Conservation (phyloP, 2,113 vertebrate species). For the Peromyscus californicus region DNA sequence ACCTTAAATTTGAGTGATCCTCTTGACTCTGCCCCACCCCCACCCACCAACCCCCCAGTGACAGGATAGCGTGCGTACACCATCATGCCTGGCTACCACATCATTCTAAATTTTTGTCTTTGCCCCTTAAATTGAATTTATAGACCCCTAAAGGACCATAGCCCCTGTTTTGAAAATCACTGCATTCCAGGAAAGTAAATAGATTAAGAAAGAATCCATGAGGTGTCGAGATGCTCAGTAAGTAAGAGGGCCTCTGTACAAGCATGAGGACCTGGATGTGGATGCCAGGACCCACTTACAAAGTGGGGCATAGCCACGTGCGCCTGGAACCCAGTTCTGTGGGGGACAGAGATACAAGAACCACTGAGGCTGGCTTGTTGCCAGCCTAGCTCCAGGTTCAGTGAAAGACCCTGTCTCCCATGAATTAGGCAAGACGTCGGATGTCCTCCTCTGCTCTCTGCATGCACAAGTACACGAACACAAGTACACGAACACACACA, state of each 20-base stretch:
- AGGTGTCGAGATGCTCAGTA: background rate
- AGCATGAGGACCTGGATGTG: background rate
- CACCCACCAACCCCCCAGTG: background rate
- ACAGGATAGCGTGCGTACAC: background rate
- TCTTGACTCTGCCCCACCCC: background rate
- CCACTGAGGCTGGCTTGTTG: background rate
- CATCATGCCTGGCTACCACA: background rate
- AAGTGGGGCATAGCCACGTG: background rate
- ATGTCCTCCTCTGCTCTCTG: background rate
- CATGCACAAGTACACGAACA: background rate
- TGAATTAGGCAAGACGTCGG: background rate
- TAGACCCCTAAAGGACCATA: background rate
- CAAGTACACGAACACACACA: no score
- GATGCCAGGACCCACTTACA: background rate
- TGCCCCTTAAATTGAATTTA: background rate
- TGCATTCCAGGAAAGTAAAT: background rate
- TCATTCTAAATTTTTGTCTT: background rate
- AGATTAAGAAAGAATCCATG: background rate
- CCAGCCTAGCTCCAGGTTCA: background rate
- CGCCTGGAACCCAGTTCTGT: background rate
- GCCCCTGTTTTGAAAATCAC: background rate
- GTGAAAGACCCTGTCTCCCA: background rate
- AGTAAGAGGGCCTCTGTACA: no score
- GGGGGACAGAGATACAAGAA: background rate
- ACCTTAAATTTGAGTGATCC: background rate